Conservation (phyloP, 2,113 vertebrate species). For the Pangasianodon hypophthalmus region DNA sequence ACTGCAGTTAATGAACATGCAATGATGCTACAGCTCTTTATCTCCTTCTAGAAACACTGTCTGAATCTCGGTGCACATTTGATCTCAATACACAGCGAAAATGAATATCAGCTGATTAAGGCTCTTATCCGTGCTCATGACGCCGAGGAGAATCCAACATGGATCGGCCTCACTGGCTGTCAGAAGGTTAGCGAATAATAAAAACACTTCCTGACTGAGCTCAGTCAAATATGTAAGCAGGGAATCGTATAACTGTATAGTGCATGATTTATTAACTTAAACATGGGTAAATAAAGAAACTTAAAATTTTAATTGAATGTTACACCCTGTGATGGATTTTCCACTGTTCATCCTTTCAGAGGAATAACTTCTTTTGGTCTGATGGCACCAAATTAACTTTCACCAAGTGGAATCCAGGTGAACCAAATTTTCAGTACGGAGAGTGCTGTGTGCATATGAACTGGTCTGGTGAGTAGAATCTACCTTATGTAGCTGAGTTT, state of each 20-base stretch:
- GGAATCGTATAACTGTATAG: not conserved
- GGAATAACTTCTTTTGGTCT: not conserved
- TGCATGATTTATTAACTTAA: not conserved
- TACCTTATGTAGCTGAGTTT: not conserved
- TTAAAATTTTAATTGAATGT: not conserved
- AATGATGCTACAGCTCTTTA: not conserved
- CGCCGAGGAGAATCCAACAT: not conserved
- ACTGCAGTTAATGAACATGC: too few species aligned
- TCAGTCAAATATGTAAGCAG: not conserved
- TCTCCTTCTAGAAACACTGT: not conserved
- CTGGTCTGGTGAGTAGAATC: not conserved
- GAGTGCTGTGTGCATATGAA: slow-evolving; percentile 35
- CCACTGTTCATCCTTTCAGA: not conserved
- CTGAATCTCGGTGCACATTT: not conserved
- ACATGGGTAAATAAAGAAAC: too few species aligned
- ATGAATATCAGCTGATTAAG: slow-evolving; percentile 22
- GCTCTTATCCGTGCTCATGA: slow-evolving; percentile 1
- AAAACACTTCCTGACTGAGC: too few species aligned
- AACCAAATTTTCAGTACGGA: not conserved
- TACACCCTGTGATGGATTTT: not conserved
- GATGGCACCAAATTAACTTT: slow-evolving; percentile 3
- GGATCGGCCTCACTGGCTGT: slow-evolving; percentile 13
- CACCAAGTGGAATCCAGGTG: not conserved
- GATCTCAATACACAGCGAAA: slow-evolving; percentile 18
- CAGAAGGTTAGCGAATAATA: not conserved